Evolutionary conservation across 1,140 invertebrate species (phyloP), one percentile per base, ranked within the genome.

Genomic region (Stegodyphus mimosarum): DNA sequence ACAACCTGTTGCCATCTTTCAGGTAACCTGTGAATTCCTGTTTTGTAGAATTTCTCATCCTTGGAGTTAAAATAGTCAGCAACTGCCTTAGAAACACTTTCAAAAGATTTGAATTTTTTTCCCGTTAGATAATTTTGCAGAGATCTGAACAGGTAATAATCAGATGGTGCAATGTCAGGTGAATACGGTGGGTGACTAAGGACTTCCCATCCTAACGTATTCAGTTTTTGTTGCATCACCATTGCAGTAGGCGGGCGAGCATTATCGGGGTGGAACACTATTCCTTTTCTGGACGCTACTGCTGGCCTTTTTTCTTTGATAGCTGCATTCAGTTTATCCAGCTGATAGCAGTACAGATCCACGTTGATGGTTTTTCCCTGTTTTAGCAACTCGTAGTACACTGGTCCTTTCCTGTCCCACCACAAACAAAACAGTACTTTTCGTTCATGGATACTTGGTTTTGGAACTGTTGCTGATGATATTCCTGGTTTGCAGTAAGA

Each of bases 141-240:
- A 18, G 53, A 17, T 49, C 75, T 10, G 69, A 91, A 90, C 69
- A 90, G 70, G 70, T 89, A 87, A 77, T 88, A 91, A 85, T 90
- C 89, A 73, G 87, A 88, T 48, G 90, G 88, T 33, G 90, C 88
- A 55, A 90, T 83, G 84, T 91, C 89, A 60, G 33, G 33, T 33
- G 33, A 33, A 33, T 33, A 33, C 33, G 33, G 33, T 1, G 33
- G 33, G 33, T 33, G 33, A 33, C 33, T 33, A 33, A 33, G 33
- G 33, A 33, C 3, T 33, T 33, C 33, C 33, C 33, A 33, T 33
- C 33, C 33, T 33, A 33, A 33, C 33, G 33, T 3, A 33, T 33
- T 33, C 33, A 33, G 33, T 33, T 33, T 33, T 33, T 33, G 33
- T n/a, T n/a, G n/a, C n/a, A n/a, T n/a, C n/a, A n/a, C n/a, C n/a